Percentiles rank a stretch among this genome's conserved stretches.
Evolutionary conservation across 2,113 vertebrate species (phyloP).

Genomic region (Poicephalus meyeri): DNA sequence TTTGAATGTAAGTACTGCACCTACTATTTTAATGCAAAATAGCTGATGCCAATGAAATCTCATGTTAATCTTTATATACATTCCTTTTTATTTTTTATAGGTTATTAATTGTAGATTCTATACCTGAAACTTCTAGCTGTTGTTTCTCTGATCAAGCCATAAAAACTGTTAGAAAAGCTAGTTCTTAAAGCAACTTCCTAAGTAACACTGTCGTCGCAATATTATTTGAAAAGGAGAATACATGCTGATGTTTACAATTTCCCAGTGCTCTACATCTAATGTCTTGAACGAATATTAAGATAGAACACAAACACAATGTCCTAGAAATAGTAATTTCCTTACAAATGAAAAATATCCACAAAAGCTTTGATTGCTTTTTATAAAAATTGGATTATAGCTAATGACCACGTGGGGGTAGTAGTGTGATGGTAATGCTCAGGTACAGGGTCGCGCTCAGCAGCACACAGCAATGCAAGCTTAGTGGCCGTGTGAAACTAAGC

Average conservation of each 20-base stretch:
- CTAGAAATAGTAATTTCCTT: not conserved
- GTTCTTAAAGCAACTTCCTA: not conserved
- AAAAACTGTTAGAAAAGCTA: not conserved
- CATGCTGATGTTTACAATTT: not conserved
- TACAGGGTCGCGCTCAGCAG: not conserved
- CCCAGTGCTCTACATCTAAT: not conserved
- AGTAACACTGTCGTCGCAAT: not conserved
- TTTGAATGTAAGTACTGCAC: not conserved
- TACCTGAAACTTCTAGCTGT: not conserved
- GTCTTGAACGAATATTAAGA: not conserved
- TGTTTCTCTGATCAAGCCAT: not conserved
- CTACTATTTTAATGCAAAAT: not conserved
- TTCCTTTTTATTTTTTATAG: not conserved
- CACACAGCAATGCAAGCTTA: rapidly evolving
- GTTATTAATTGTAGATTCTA: not conserved
- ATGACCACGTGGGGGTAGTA: slow-evolving; percentile 71
- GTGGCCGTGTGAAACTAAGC: rapidly evolving
- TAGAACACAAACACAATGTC: not conserved
- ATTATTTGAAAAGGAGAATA: not conserved
- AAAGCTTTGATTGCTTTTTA: not conserved
- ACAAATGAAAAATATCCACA: not conserved
- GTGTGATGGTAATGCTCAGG: not conserved
- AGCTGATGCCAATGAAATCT: not conserved
- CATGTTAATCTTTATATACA: not conserved
- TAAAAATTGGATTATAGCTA: not conserved